Evolutionary conservation across 1,140 invertebrate genomes (phyloP).

Genomic region (Conus betulinus): DNA sequence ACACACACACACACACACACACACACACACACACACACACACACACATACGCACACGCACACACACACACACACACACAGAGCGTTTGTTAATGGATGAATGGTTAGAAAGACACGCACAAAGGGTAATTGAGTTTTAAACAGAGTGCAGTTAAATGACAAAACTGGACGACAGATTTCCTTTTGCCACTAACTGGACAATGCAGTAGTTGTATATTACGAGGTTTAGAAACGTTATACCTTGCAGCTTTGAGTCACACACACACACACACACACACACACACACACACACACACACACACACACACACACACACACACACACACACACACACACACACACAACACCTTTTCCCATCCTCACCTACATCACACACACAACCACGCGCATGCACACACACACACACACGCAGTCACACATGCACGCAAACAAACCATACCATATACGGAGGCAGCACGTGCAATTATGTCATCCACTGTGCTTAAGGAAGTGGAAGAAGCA

Average conservation of each 20-base stretch:
- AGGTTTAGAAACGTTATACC: no score
- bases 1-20: not conserved
- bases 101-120: no score
- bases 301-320: no score
- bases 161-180: no score
- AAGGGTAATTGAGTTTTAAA: no score
- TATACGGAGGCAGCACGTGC: not conserved
- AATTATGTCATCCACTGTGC: not conserved
- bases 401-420: slow-evolving; percentile 6
- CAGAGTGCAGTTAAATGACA: no score
- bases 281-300: not conserved
- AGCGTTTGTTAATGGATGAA: no score
- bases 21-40: slow-evolving; percentile 12
- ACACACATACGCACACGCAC: not conserved
- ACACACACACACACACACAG: slow-evolving; percentile 1
- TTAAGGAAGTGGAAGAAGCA: not conserved
- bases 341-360: not conserved
- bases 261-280: slow-evolving; percentile 2
- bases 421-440: not conserved
- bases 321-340: no score
- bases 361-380: not conserved
- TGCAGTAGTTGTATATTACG: no score
- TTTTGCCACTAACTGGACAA: no score
- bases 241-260: not conserved
- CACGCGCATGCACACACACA: not conserved